Base-by-base conservation (phyloP, 2,113 vertebrate genomes). In the Phyllostomus hastatus region DNA sequence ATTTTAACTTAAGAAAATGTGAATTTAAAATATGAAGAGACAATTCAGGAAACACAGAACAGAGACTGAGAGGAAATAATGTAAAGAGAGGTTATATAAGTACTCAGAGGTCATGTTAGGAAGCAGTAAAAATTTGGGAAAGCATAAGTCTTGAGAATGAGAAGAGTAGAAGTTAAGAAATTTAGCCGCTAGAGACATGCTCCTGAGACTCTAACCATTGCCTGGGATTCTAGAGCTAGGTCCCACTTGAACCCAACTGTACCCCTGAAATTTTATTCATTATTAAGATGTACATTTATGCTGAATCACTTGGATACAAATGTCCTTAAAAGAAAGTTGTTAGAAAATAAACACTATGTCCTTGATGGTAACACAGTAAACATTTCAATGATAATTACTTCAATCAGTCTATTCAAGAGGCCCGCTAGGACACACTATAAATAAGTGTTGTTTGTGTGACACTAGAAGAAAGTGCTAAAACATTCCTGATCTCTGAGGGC, bases 191-290 rank as follows among this genome's bases (percentile, higher is more conserved):
- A 14, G 41, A 67, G 10, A 76, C 19, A 7, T 2, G 16, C 1
- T 66, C 10, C 11, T 1, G 1, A 52, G 7, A 70, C 11, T 6
- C 33, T 7, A 16, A n/a, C 0, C 19, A 11, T 6, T 35, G 7
- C n/a, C 46, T 35, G 2, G 1, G 19, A 41, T 17, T 33, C 8
- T 59, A 5, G 10, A 35, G 19, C 4, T 17, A 31, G 9, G 26
- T 19, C 41, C 5, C 6, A 5, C 57, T 19, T 38, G 54, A 41
- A 31, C 11, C 2, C 26, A 41, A 59, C 7, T 7, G 0, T 46
- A 67, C 7, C 20, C 1, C 2, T 52, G 31, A 67, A 31, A n/a
- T 31, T 46, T 43, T 54, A 88, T 88, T 67, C 26, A 85, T 69
- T 76, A 76, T 83, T 43, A 88, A 61, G 3, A 31, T 54, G 7